These are phyloP conservation scores for Cairina moschata DNA, from an alignment of 2,113 vertebrate genomes.

Conservation along the genomic window DNA sequence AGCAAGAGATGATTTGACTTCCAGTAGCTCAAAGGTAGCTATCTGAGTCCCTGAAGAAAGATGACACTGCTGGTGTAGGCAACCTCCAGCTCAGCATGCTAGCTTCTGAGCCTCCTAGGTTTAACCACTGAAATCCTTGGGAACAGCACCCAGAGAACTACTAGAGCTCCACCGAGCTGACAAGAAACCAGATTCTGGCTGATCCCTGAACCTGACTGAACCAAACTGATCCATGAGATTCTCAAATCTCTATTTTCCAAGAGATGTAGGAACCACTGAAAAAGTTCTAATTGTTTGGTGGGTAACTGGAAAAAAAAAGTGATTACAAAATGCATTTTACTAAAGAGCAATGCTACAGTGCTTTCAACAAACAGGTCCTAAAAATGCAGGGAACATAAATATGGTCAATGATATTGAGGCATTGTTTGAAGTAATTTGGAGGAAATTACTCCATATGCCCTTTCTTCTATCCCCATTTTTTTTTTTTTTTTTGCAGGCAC, in stretches of 20 bases:
- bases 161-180: not conserved
- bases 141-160: not conserved
- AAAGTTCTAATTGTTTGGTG: not conserved
- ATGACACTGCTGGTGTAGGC: not conserved
- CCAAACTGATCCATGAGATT: not conserved
- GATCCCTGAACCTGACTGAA: too few species aligned
- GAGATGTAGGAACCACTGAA: not conserved
- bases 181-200: not conserved
- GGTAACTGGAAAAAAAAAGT: not conserved
- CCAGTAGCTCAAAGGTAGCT: not conserved
- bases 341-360: not conserved
- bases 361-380: not conserved
- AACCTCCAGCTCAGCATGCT: not conserved
- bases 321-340: not conserved
- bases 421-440: slow-evolving; percentile 26
- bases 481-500: not conserved
- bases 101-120: not conserved
- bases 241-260: not conserved
- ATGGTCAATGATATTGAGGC: not conserved
- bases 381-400: not conserved
- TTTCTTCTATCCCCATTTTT: slow-evolving; percentile 13
- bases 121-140: not conserved
- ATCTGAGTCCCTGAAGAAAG: not conserved
- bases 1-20: not conserved
- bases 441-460: not conserved